Base-by-base conservation (phyloP, 2,797 vertebrate genomes). In the Pangasius mekongensis region DNA sequence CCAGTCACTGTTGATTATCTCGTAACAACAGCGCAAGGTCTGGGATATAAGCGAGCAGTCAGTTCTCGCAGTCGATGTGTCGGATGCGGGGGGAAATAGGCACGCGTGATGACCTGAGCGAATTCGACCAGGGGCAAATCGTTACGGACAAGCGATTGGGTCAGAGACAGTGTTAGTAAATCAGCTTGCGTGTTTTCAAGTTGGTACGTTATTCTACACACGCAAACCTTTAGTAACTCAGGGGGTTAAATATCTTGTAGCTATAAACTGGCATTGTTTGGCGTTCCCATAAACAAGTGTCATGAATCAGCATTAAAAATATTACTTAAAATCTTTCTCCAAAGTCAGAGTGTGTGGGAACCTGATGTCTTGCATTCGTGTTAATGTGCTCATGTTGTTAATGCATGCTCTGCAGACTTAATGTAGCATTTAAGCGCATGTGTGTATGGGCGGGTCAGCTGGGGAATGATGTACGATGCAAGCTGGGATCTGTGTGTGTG, bases 401-500 rank as follows among this genome's bases (percentile, higher is more conserved):
- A 16, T 58, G 30, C 54, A 13, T 78, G 76, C 22, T 36, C 49
- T 74, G 27, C 20, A 43, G 71, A 47, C 3, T 73, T 76, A 5
- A 74, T 47, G 22, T 11, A 27, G 39, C 39, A 22, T 43, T 73
- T 73, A 43, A 24, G 16, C 16, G 66, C 66, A 74, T 47, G 73
- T 27, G 36, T 43, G 69, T 43, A 43, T 73, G 69, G 36, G 36
- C 5, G 69, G 36, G 43, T 2, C 47, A n/a, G 27, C 47, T 52
- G 74, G 47, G 74, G 24, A 52, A 49, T 49, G 73, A 7, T 76
- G 73, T 52, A 9, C 18, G 1, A 36, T 36, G 43, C 43, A 5
- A 43, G 43, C 49, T 56, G 14, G 49, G 49, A 54, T 54, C 6
- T 30, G 2, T 43, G 52, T 74, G 18, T 89, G 83, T 91, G 60